Percentiles rank a stretch among this genome's conserved stretches.
phyloP scores from a whole-genome alignment of 2,888 invertebrate genomes.

The Bugulina stolonifera region DNA sequence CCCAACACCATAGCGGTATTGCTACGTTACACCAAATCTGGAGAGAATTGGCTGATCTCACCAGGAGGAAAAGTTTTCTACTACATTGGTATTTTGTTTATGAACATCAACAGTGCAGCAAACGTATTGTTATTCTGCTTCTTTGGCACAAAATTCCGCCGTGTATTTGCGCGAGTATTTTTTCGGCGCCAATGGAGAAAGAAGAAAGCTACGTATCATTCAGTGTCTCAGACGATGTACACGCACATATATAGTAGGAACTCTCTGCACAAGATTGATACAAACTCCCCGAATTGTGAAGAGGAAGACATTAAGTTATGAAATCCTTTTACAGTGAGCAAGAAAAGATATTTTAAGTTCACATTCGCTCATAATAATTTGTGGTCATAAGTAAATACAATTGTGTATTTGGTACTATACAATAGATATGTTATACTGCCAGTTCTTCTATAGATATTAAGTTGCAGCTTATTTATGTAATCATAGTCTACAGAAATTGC shows the following conservation, averaged over 20 bases:
- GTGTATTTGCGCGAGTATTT: conserved; percentile 34
- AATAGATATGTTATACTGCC: too few species aligned
- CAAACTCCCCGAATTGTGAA: neutral
- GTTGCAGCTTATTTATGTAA: too few species aligned
- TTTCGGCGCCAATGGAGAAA: neutral
- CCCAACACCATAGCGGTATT: conserved; percentile 49
- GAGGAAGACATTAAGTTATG: neutral
- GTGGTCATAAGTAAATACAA: too few species aligned
- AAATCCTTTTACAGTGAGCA: neutral
- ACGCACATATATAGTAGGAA: neutral
- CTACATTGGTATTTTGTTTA: conserved; percentile 41
- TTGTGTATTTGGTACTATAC: too few species aligned
- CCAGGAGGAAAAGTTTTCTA: conserved; percentile 28
- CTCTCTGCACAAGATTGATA: neutral
- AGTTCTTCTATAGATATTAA: too few species aligned
- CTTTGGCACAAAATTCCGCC: conserved; percentile 45
- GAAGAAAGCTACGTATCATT: neutral
- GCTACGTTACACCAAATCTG: conserved; percentile 28
- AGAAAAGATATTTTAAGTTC: too few species aligned
- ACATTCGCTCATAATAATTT: too few species aligned
- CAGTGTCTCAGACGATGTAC: neutral
- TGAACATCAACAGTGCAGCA: conserved; percentile 44
- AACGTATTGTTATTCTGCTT: conserved; percentile 48
- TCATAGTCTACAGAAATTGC: too few species aligned
- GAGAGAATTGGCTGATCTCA: neutral